A percentile compares a stretch with the other conserved stretches of the same genome.
These are phyloP conservation scores for Nezara viridula DNA, from an alignment of 2,888 invertebrate genomes.

Conservation along the genomic window DNA sequence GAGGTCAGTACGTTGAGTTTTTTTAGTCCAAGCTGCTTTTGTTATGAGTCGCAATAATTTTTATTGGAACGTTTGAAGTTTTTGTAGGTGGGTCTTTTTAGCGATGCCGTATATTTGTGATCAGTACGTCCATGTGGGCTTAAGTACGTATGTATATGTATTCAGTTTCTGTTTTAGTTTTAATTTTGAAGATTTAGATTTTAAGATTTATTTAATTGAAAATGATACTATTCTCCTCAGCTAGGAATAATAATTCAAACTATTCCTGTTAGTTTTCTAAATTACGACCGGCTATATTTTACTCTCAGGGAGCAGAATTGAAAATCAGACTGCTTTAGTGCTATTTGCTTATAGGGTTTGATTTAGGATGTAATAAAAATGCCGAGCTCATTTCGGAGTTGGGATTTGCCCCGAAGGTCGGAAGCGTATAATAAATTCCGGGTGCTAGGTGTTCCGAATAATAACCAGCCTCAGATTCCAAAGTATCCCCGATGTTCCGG, in stretches of 20 bases:
- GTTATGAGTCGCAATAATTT: too few relatives aligned
- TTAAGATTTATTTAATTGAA: neutral
- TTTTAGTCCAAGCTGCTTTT: too few relatives aligned
- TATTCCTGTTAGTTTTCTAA: neutral
- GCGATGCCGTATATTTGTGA: too few relatives aligned
- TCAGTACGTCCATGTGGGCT: too few relatives aligned
- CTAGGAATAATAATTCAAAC: constrained; percentile 2
- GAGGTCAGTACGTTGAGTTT: too few relatives aligned
- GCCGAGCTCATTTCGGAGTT: constrained; percentile 49
- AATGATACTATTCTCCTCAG: neutral
- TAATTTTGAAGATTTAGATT: neutral
- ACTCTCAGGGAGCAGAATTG: neutral
- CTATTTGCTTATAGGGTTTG: constrained; percentile 49
- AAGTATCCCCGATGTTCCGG: constrained; percentile 1
- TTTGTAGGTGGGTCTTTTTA: too few relatives aligned
- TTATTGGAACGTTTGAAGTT: too few relatives aligned
- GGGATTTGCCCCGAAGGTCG: neutral
- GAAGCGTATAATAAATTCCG: constrained; percentile 54
- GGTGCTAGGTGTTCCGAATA: constrained; percentile 47
- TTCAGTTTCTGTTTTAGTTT: too few relatives aligned
- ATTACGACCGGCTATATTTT: neutral
- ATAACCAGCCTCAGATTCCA: constrained; percentile 27
- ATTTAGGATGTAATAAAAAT: constrained; percentile 56
- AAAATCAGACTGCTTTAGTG: constrained; percentile 3
- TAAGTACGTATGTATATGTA: too few relatives aligned